Evolutionary conservation across 2,113 vertebrate genomes (phyloP), one percentile per base, ranked within the genome.

Genomic region (Apistogramma diplotaenia): DNA sequence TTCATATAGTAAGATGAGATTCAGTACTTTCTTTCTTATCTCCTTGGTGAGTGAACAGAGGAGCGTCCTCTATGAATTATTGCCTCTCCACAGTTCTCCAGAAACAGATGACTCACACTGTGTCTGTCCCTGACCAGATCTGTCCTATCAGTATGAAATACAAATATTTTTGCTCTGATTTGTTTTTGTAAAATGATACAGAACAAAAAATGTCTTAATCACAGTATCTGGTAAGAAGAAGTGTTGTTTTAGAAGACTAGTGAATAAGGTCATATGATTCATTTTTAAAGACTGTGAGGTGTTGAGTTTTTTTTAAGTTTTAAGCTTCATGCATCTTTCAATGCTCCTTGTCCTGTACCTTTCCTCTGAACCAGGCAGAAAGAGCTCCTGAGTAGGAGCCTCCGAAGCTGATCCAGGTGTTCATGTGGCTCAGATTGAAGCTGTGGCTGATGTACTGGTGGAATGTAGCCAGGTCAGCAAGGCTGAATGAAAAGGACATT

Each of bases 371-470:
- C 97, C 97, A 97, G 62, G 96, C 96, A 0, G 97, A 96, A 61
- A 97, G 91, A 3, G 96, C 93, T 43, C 97, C 97, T 0, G 96
- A 92, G 15, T 97, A 97, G 9, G 97, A 97, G 62, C 96, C 97
- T 61, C 96, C 96, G 0, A 97, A 97, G 89, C 96, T 95, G 91
- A 97, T 94, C 97, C 97, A 97, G 56, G 93, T 94, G 89, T 96
- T 96, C 49, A 85, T 91, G 56, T 60, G 18, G 8, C 88, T 95
- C 74, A 97, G 85, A n/a, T 79, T 91, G 87, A 95, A 96, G 57
- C 83, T 93, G 33, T 92, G 79, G 16, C 91, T 91, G 76, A 97
- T 91, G 56, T 93, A 90, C 10, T 85, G 76, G 62, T 95, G 96
- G 59, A 96, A 96, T 0, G 89, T 89, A 11, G 88, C 94, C 70